A percentile compares a stretch with the other conserved stretches of the same genome.
phyloP scores from a whole-genome alignment of 2,113 vertebrate genomes.

The Trochalopteron elliotii region DNA sequence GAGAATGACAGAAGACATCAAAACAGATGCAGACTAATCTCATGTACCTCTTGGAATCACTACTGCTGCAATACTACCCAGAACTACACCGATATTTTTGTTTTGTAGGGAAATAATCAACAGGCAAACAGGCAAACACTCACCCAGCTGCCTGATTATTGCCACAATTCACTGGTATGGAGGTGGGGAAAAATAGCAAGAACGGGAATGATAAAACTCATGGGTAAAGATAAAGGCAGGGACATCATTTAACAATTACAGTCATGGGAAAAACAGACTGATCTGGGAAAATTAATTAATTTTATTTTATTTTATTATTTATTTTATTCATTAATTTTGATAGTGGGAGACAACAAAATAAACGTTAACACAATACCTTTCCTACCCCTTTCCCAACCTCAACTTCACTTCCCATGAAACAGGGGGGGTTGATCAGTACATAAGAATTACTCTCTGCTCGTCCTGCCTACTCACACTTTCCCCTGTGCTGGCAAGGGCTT shows the following conservation, averaged over 20 bases:
- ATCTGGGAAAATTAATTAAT: background rate
- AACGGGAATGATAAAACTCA: background rate
- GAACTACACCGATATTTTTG: background rate
- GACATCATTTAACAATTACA: background rate
- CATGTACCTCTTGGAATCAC: background rate
- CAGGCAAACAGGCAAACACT: background rate
- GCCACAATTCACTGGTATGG: background rate
- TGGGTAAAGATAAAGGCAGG: background rate
- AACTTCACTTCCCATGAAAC: background rate
- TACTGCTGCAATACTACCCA: background rate
- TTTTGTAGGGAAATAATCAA: background rate
- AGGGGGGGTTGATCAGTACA: background rate
- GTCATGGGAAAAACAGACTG: background rate
- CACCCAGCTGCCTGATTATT: background rate
- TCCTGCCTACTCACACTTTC: background rate
- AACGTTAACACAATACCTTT: background rate
- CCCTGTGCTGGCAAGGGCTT: background rate
- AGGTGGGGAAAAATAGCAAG: background rate
- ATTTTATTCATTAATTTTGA: background rate
- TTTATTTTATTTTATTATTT: background rate
- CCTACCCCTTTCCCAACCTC: background rate
- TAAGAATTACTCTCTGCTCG: background rate
- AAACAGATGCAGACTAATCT: background rate
- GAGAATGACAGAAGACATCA: background rate
- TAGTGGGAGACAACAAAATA: background rate